Evolutionary conservation across 2,888 invertebrate species (phyloP), one percentile per base, ranked within the genome.

Genomic region (Tetramorium bicarinatum): DNA sequence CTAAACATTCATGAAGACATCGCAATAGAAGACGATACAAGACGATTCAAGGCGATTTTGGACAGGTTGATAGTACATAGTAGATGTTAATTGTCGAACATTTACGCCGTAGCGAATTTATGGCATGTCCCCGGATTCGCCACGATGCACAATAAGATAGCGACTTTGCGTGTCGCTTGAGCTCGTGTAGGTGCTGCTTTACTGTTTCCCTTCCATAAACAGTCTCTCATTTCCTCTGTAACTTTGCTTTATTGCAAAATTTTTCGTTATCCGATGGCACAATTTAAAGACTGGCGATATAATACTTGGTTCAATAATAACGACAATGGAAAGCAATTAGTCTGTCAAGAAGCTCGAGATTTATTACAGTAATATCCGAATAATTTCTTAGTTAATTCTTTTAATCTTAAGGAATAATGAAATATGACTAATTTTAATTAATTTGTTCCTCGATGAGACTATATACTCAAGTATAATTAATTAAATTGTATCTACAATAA

Each of bases 161-260:
- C 52, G 67, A 76, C 86, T 85, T 90, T 84, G 91, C 89, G 87
- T 90, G 88, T 54, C 56, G 81, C n/a, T 29, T 59, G 21, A 44
- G n/a, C 34, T 49, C 25, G 61, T 75, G 85, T 83, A 82, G 86
- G 82, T 88, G 86, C 76, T 83, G 86, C 66, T 89, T 90, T 88
- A 85, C 29, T 80, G 84, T 84, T 64, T 83, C 18, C 64, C 62
- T 77, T 82, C 74, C 41, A 49, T 80, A 72, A 59, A 82, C 72
- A 66, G 21, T 44, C 47, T 13, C 59, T 74, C 59, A 80, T 85
- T 86, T 85, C 66, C 84, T 62, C 85, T 75, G 64, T 81, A 84
- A 88, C 61, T 90, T 82, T 71, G 21, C 18, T 67, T 79, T 52
- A 49, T 77, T 72, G 69, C 59, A 80, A 83, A 83, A 79, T 79